phyloP scores from a whole-genome alignment of 2,888 invertebrate species.

The Parnassius orleans region DNA sequence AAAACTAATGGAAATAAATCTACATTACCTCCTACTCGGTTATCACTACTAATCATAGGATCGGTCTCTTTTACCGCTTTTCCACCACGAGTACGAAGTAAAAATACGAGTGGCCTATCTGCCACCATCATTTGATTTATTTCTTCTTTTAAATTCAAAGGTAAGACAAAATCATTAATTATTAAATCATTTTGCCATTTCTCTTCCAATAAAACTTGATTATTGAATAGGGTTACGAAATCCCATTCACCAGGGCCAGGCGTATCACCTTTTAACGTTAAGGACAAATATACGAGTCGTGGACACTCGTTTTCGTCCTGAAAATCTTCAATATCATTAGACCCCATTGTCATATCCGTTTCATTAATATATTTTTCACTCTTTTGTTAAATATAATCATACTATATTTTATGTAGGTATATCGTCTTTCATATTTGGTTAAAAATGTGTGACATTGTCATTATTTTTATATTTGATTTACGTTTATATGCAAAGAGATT shows the following conservation, averaged over 20 bases:
- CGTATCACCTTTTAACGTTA: constrained; percentile 46
- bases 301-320: constrained; percentile 37
- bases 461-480: no score
- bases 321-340: constrained; percentile 43
- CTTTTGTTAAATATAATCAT: constrained; percentile 16
- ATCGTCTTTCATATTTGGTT: no score
- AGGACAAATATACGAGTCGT: constrained; percentile 40
- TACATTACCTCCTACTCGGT: constrained; percentile 60
- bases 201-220: constrained; percentile 45
- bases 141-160: constrained; percentile 51
- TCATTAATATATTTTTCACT: constrained; percentile 25
- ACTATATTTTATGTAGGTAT: no score
- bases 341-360: constrained; percentile 34
- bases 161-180: constrained; percentile 39
- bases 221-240: constrained; percentile 52
- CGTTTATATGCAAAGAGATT: no score
- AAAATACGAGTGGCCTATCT: constrained; percentile 56
- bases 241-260: constrained; percentile 47
- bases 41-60: constrained; percentile 55
- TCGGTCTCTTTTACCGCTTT: constrained; percentile 58
- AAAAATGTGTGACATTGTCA: no score
- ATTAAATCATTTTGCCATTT: constrained; percentile 48
- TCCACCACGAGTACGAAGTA: constrained; percentile 48
- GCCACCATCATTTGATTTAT: constrained; percentile 43
- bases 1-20: constrained; percentile 64